Evolutionary conservation across 2,797 vertebrate genomes (phyloP), one percentile per base, ranked within the genome.

Genomic region (Acridotheres tristis): DNA sequence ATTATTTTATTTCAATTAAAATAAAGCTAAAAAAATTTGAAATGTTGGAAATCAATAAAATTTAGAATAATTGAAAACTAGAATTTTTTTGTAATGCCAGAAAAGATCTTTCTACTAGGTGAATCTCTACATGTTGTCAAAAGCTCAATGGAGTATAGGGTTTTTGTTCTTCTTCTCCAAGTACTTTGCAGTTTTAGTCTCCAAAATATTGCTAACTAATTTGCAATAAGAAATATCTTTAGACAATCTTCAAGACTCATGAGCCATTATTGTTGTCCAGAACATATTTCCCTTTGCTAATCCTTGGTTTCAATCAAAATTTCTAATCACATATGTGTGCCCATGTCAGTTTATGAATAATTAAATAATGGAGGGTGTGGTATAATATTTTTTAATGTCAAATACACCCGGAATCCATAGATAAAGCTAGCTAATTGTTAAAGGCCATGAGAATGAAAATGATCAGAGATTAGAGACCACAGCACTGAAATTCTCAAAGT

Each of bases 61-160:
- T 2, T 30, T 27, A 47, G 3, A 57, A 43, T 34, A 54, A 54
- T 3, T 40, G 26, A 81, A 73, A 80, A 36, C 4, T 13, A 48
- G 5, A 85, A 2, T 1, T 38, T 47, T 67, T 86, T 92, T 62
- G 23, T 14, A 32, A 38, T 30, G 5, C 10, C 45, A 62, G 19
- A 11, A 42, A 55, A 59, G 1, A 30, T 12, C 21, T 71, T 62
- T 87, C 71, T 53, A 26, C 11, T 19, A 34, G 14, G 40, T 3
- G 16, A 71, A 45, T 40, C 8, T 42, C 58, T 27, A 11, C 1
- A 10, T 72, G 18, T 32, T 80, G 5, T 61, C 40, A 43, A 81
- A 80, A 83, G 4, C 15, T 67, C 16, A 66, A 0, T 29, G 27
- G 14, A 65, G 4, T 8, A 17, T n/a, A 5, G 2, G 1, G 0